phyloP scores from a whole-genome alignment of 2,797 vertebrate species.

The Pseudocheirus occidentalis region DNA sequence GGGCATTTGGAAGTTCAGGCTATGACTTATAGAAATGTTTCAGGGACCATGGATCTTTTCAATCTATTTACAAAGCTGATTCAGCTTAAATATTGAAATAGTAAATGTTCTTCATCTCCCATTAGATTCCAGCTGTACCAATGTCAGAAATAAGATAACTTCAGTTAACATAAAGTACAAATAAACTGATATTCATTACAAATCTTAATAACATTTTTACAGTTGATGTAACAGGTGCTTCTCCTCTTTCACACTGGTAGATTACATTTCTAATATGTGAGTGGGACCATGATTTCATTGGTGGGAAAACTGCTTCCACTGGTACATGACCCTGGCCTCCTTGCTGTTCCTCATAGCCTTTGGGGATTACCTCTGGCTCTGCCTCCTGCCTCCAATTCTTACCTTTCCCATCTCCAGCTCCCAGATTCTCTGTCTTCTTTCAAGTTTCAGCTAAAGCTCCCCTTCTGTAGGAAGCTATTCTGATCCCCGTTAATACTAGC shows the following conservation, averaged over 20 bases:
- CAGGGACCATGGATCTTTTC: constrained; percentile 28
- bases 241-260: not conserved
- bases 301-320: too few species aligned
- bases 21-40: constrained; percentile 9
- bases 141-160: constrained; percentile 32
- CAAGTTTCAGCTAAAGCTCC: not conserved
- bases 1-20: not conserved
- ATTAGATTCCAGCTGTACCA: constrained; percentile 42
- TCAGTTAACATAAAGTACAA: not conserved
- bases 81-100: constrained; percentile 52
- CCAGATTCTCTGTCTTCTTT: not conserved
- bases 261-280: not conserved
- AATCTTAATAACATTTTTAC: not conserved
- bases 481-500: too few species aligned
- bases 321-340: not conserved
- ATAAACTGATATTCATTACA: not conserved
- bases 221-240: not conserved
- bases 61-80: constrained; percentile 15
- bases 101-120: constrained; percentile 63
- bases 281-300: not conserved
- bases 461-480: not conserved
- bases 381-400: not conserved
- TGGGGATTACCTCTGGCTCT: not conserved
- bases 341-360: not conserved
- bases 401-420: not conserved